Conservation (phyloP, 2,113 vertebrate species). For the Pangasianodon hypophthalmus region DNA sequence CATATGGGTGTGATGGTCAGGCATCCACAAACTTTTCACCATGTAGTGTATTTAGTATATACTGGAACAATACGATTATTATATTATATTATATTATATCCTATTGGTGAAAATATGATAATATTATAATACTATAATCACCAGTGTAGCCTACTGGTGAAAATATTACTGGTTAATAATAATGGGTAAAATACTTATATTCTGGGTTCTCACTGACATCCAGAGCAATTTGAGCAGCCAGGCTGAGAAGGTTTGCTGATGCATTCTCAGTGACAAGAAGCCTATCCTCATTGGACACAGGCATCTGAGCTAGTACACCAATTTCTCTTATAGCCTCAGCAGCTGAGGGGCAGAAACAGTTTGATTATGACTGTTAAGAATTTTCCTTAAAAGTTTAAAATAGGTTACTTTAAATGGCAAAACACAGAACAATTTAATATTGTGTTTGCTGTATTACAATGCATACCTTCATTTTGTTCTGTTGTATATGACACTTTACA, state of each 20-base stretch:
- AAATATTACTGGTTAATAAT: neutral
- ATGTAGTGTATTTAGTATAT: neutral
- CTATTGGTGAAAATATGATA: too few relatives aligned
- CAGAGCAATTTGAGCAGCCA: constrained; percentile 87
- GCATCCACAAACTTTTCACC: neutral
- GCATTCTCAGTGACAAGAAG: constrained; percentile 66
- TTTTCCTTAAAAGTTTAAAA: neutral
- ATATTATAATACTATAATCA: neutral
- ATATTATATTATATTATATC: too few relatives aligned
- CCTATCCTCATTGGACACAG: constrained; percentile 58
- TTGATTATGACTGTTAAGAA: neutral
- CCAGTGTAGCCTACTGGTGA: neutral
- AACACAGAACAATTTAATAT: neutral
- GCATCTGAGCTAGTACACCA: constrained; percentile 64
- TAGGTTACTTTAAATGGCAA: neutral
- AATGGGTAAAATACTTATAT: neutral
- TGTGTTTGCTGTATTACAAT: neutral
- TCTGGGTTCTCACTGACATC: constrained; percentile 73
- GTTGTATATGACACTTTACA: neutral
- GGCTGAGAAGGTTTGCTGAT: constrained; percentile 75
- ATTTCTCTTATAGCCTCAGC: constrained; percentile 75
- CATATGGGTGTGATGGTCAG: neutral
- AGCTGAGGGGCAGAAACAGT: constrained; percentile 72
- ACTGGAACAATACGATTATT: neutral
- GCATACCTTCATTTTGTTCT: neutral